Evolutionary conservation across 2,888 invertebrate species (phyloP).

Genomic region (Platycnemis pennipes): DNA sequence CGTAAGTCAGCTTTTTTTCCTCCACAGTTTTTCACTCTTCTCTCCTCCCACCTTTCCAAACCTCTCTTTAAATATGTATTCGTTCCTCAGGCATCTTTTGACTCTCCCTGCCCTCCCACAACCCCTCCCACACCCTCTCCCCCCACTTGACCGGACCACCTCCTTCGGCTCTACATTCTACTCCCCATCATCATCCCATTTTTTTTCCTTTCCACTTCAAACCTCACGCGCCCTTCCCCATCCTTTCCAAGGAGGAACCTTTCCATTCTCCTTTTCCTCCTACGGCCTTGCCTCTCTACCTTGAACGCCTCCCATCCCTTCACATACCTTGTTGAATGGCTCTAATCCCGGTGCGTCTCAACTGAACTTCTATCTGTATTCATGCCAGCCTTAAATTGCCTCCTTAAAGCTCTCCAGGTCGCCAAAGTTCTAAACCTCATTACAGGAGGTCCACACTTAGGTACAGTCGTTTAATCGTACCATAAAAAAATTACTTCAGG

Average conservation of each 20-base stretch:
- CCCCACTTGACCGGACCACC: constrained; percentile 13
- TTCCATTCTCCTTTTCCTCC: constrained; percentile 12
- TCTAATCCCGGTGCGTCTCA: neutral
- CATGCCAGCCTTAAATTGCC: neutral
- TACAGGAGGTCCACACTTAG: no score
- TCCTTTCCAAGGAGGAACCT: neutral
- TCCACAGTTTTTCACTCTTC: neutral
- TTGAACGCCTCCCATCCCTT: neutral
- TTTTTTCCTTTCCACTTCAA: neutral
- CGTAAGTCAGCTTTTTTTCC: neutral
- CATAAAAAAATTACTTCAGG: no score
- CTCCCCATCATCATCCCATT: constrained; percentile 25
- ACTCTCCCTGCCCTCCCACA: neutral
- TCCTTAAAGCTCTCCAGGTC: neutral
- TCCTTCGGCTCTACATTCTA: constrained; percentile 41
- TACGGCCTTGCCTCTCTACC: constrained; percentile 1
- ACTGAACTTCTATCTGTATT: neutral
- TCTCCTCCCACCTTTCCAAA: neutral
- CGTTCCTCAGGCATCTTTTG: constrained; percentile 35
- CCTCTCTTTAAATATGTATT: constrained; percentile 55
- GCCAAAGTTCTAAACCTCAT: neutral
- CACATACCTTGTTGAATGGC: neutral
- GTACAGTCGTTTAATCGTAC: no score
- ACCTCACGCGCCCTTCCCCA: neutral
- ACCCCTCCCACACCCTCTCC: neutral